Conservation (phyloP, 2,113 vertebrate species). For the Sigmodon hispidus region DNA sequence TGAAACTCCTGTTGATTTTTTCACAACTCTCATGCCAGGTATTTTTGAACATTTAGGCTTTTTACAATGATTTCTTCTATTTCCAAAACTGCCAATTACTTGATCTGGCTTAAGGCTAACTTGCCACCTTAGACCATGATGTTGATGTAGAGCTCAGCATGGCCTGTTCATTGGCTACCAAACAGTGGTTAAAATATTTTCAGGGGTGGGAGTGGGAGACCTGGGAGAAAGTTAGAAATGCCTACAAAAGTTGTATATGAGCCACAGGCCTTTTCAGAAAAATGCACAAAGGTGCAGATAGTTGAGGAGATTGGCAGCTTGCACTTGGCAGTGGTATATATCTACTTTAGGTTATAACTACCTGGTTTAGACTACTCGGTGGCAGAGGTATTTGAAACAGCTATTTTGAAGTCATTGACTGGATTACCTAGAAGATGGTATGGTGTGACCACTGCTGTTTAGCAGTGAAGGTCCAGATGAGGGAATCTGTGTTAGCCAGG, state of each 20-base stretch:
- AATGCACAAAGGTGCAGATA: neutral
- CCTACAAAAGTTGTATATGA: neutral
- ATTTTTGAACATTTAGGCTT: constrained; percentile 9
- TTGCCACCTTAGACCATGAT: neutral
- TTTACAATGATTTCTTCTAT: constrained; percentile 15
- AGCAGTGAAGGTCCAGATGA: neutral
- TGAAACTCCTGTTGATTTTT: constrained; percentile 39
- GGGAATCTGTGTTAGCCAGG: neutral
- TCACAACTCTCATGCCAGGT: neutral
- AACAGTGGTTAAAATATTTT: neutral
- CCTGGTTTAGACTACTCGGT: neutral
- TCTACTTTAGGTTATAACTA: neutral
- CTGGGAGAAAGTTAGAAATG: neutral
- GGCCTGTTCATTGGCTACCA: neutral
- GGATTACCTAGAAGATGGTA: neutral
- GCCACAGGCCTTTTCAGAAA: neutral
- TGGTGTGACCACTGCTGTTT: neutral
- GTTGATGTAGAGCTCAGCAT: neutral
- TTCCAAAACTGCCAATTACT: constrained; percentile 36
- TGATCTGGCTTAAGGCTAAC: neutral
- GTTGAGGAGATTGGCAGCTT: neutral
- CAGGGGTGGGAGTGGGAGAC: no score
- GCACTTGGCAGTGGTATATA: neutral
- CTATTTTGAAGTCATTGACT: fast-evolving
- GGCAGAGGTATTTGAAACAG: neutral